Evolutionary conservation across 35 echinoderm and acorn worm genomes (phyloP).

Genomic region (Amphiura filiformis): DNA sequence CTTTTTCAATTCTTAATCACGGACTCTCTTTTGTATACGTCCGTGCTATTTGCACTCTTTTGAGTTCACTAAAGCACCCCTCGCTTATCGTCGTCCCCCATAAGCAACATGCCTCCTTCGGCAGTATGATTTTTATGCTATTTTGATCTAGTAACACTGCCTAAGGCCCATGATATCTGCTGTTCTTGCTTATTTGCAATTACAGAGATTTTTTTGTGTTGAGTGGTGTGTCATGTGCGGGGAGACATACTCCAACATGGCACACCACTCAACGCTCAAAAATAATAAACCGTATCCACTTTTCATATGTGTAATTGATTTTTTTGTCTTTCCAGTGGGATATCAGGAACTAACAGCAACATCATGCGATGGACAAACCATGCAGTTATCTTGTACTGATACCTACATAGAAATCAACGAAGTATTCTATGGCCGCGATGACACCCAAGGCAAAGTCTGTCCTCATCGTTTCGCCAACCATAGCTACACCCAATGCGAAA

Average conservation of each 20-base stretch:
- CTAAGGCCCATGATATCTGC: too few relatives aligned
- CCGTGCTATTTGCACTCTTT: too few relatives aligned
- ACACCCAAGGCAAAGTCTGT: constrained; percentile 41
- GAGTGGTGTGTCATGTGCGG: background rate
- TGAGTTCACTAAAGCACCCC: too few relatives aligned
- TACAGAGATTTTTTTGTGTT: background rate
- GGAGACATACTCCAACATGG: background rate
- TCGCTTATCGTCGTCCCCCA: too few relatives aligned
- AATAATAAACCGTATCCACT: too few relatives aligned
- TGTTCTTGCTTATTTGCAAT: background rate
- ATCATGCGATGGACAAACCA: constrained; percentile 57
- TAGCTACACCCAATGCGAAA: constrained; percentile 29
- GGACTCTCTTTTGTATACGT: too few relatives aligned
- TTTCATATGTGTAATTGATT: too few relatives aligned
- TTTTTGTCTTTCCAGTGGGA: constrained; percentile 28
- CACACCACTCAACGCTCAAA: too few relatives aligned
- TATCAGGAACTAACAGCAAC: constrained; percentile 31
- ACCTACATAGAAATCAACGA: constrained; percentile 44
- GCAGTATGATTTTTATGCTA: too few relatives aligned
- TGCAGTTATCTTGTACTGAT: constrained; percentile 50
- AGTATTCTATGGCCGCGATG: constrained; percentile 58
- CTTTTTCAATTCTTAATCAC: too few relatives aligned
- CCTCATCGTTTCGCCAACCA: constrained; percentile 59
- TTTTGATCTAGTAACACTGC: too few relatives aligned
- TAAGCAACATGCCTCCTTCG: too few relatives aligned